Percentiles rank a stretch among this genome's conserved stretches.
phyloP scores from a whole-genome alignment of 2,113 vertebrate species.

The Antechinus stuartii region DNA sequence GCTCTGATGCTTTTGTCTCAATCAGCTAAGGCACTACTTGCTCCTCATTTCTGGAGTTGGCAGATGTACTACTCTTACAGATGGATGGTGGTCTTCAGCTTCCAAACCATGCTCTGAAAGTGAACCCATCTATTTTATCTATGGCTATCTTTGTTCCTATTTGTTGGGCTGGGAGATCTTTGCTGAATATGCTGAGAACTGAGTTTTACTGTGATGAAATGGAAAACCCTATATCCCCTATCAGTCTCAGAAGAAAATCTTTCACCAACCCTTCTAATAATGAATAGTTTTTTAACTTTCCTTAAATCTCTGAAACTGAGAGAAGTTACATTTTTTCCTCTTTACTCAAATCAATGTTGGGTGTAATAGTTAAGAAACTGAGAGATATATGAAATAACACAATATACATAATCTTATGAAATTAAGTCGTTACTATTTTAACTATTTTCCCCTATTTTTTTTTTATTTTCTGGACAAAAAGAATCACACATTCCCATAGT shows the following conservation, averaged over 20 bases:
- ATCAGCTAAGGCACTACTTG: neutral
- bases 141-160: neutral
- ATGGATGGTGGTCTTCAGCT: neutral
- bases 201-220: neutral
- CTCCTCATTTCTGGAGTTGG: slow-evolving; percentile 30
- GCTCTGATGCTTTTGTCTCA: neutral
- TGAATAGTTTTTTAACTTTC: slow-evolving; percentile 2
- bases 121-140: neutral
- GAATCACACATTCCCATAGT: neutral
- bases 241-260: neutral
- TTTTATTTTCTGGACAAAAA: neutral
- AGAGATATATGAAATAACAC: neutral
- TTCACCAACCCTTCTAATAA: neutral
- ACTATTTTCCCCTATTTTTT: neutral
- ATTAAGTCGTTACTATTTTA: neutral
- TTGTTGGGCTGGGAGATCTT: too few species aligned
- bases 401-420: neutral
- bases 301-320: neutral
- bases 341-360: neutral
- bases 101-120: neutral
- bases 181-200: neutral
- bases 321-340: neutral
- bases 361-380: neutral
- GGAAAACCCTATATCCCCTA: neutral
- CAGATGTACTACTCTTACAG: slow-evolving; percentile 26